Base-by-base conservation (phyloP, 2,797 vertebrate species). In the Cryptoblepharus egeriae region DNA sequence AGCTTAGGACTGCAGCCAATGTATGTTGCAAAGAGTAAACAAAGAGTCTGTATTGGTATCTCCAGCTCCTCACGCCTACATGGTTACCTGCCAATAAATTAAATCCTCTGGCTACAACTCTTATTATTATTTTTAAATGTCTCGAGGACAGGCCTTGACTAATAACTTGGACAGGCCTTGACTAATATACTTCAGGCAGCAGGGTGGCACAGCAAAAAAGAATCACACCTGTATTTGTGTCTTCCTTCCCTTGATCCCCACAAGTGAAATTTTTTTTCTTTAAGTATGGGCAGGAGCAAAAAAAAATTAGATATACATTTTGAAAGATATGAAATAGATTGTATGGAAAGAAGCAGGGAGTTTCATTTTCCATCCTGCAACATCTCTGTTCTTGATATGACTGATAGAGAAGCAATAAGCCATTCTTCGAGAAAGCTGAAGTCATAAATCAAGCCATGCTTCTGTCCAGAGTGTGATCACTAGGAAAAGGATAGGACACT, bases 321-420 rank as follows among this genome's bases (percentile, higher is more conserved):
- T 67, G 65, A 52, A 68, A 79, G 70, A 84, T 60, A 74, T 58
- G 49, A 58, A 64, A 55, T 52, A 74, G 63, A 67, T 61, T 45
- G 37, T 45, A 73, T 7, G 42, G 61, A 45, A 79, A 84, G 42
- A 73, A 79, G 39, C 39, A 60, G 49, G 15, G 37, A 49, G 76
- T 84, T 84, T 79, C 76, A 74, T 74, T 84, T 84, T 69, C 73
- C n/a, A 20, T 69, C 55, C 30, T 68, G 49, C 76, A 74, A 37
- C 30, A 61, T 84, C 63, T 81, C 28, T 75, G 61, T 81, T 81
- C 20, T 74, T 68, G 76, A 84, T 79, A 67, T 79, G 76, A 84
- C 76, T 74, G 70, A 79, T 60, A 84, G 70, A 79, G 70, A 74
- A 79, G 76, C 37, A 79, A 74, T 68, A 79, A 84, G 37, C 30